A percentile compares a stretch with the other conserved stretches of the same genome.
Conservation (phyloP, 2,113 vertebrate genomes). For the Onychostruthus taczanowskii region DNA sequence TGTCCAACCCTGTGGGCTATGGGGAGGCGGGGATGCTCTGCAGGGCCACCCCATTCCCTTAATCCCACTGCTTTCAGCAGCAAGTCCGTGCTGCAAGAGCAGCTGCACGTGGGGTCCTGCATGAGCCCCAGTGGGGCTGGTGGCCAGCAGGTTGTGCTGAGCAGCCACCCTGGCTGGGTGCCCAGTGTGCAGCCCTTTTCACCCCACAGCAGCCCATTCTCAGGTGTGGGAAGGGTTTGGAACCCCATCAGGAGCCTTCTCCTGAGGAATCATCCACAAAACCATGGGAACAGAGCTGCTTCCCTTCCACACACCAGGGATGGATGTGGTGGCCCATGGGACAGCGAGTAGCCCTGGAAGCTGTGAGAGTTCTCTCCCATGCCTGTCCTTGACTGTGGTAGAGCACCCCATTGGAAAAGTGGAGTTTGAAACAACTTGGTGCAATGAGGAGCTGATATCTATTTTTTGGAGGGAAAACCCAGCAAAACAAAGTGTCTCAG, state of each 20-base stretch:
- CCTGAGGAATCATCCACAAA: neutral
- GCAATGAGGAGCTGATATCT: neutral
- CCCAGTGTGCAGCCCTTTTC: rapidly evolving
- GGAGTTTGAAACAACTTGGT: neutral
- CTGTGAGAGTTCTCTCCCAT: neutral
- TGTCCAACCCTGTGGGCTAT: neutral
- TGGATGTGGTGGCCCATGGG: rapidly evolving
- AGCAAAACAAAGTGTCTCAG: neutral
- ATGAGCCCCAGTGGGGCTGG: rapidly evolving
- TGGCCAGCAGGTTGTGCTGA: neutral
- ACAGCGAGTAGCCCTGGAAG: neutral
- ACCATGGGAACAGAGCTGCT: neutral
- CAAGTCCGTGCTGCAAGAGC: neutral
- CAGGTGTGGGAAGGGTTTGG: neutral
- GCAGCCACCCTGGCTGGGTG: neutral
- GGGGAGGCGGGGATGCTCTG: neutral
- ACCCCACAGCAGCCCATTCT: neutral
- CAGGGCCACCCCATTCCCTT: neutral
- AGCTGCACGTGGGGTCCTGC: rapidly evolving
- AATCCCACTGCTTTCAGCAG: neutral
- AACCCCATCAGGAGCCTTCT: neutral
- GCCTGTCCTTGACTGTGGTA: too few relatives aligned
- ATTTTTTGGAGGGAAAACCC: rapidly evolving
- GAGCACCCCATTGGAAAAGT: neutral
- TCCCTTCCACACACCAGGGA: rapidly evolving